Base-by-base conservation (phyloP, 2,113 vertebrate genomes). In the Sciurus niger region DNA sequence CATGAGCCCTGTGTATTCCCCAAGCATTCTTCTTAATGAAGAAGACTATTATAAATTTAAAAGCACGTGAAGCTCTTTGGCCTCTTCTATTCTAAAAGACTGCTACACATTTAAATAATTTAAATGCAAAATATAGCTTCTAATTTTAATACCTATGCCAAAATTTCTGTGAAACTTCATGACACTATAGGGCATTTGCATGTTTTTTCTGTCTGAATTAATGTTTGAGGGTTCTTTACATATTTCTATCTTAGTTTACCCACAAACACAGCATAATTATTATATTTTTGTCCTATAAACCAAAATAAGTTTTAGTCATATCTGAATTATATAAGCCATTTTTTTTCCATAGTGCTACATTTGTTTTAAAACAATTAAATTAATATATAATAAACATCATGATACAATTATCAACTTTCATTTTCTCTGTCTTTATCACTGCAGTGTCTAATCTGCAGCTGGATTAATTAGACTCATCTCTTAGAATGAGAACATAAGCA, bases 161-260 rank as follows among this genome's bases (percentile, higher is more conserved):
- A 90, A 67, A 85, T 91, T 95, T 95, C 60, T 93, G 12, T 94
- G 53, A 96, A 76, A 85, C 10, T 77, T 96, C 34, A 93, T 77
- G 73, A 85, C n/a, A 89, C 14, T 55, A 37, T 85, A 58, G 12
- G 17, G 22, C 2, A 85, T 96, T 93, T 92, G 43, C 60, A 34
- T 92, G 65, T 82, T 95, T 68, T 90, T 95, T 92, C 34, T 86
- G 25, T 65, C 48, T 90, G 34, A 96, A 88, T 93, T 95, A 85
- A 11, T 63, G 9, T 92, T 93, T 80, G 78, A 63, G 37, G 7
- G 34, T 83, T 83, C 37, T 90, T 95, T 74, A 40, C 17, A 86
- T 87, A 93, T 95, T 88, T 60, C 37, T 68, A 83, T 17, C 48
- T 68, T 43, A 95, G 25, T 9, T 88, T 84, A 53, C 58, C 86